Conservation (phyloP, 2,797 vertebrate genomes). For the Poeciliopsis infans region DNA sequence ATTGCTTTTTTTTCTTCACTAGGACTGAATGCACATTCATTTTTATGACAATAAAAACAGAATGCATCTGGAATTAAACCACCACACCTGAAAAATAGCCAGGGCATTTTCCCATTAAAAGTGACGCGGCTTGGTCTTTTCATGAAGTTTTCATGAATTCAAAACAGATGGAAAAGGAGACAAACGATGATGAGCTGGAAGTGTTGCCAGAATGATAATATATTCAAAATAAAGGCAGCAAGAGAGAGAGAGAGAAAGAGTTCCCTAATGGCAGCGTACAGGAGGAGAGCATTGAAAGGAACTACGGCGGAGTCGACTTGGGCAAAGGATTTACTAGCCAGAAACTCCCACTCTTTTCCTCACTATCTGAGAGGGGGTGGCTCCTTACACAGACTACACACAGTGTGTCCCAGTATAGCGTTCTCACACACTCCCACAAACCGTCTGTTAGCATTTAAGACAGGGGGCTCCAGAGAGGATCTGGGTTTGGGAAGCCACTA, state of each 20-base stretch:
- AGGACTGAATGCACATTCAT: neutral
- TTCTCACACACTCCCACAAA: constrained; percentile 75
- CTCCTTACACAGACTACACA: constrained; percentile 54
- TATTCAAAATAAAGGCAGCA: constrained; percentile 71
- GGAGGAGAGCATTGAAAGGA: constrained; percentile 58
- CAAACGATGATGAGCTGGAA: constrained; percentile 65
- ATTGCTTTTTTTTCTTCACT: neutral
- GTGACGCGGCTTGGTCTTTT: constrained; percentile 57
- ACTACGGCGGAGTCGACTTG: constrained; percentile 59
- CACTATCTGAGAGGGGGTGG: constrained; percentile 25
- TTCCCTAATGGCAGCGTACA: constrained; percentile 67
- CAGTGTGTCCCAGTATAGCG: constrained; percentile 64
- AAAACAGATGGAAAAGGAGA: constrained; percentile 43
- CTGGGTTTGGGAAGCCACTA: constrained; percentile 52
- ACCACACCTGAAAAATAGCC: constrained; percentile 37
- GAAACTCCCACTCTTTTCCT: constrained; percentile 66
- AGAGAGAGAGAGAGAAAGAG: constrained; percentile 49
- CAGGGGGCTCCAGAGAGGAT: constrained; percentile 45
- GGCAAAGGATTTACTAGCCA: constrained; percentile 56
- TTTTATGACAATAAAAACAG: constrained; percentile 13
- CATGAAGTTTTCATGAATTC: constrained; percentile 65
- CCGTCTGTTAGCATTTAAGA: constrained; percentile 69
- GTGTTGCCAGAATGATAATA: constrained; percentile 74
- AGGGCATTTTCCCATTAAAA: constrained; percentile 45
- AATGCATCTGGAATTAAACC: constrained; percentile 5